Percentiles rank a stretch among this genome's conserved stretches.
phyloP scores from a whole-genome alignment of 2,888 invertebrate genomes.

The Drosophila mulleri region DNA sequence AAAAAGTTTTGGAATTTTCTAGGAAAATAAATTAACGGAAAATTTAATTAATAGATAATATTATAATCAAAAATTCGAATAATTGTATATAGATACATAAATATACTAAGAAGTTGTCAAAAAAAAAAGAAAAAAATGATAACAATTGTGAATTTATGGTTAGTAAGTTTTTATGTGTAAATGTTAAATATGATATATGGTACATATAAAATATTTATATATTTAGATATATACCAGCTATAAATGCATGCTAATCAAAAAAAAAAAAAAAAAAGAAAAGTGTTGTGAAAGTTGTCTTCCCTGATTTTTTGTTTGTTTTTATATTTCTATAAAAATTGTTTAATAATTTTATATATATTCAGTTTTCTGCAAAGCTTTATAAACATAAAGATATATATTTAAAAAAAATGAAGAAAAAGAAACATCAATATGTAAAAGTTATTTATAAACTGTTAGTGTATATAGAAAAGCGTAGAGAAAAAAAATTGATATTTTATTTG shows the following conservation, averaged over 20 bases:
- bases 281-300: conserved; percentile 81
- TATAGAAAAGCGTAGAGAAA: conserved; percentile 42
- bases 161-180: conserved; percentile 63
- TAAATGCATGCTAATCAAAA: conserved; percentile 69
- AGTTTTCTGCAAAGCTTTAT: conserved; percentile 33
- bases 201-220: conserved; percentile 14
- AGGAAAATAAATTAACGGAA: background rate
- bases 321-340: conserved; percentile 16
- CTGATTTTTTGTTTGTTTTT: conserved; percentile 55
- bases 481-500: background rate
- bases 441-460: conserved; percentile 49
- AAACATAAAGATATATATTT: background rate
- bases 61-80: conserved; percentile 34
- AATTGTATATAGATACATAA: conserved; percentile 46
- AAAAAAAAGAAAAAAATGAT: conserved; percentile 29
- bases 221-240: conserved; percentile 16
- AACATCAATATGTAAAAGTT: conserved; percentile 16
- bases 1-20: conserved; percentile 1
- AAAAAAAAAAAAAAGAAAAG: no score
- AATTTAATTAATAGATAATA: conserved; percentile 6
- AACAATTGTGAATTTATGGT: conserved; percentile 57
- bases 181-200: conserved; percentile 40
- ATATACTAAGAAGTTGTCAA: conserved; percentile 38
- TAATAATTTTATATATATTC: conserved; percentile 18
- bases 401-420: conserved; percentile 8